phyloP scores from a whole-genome alignment of 2,888 invertebrate species.

The Cryptus armator region DNA sequence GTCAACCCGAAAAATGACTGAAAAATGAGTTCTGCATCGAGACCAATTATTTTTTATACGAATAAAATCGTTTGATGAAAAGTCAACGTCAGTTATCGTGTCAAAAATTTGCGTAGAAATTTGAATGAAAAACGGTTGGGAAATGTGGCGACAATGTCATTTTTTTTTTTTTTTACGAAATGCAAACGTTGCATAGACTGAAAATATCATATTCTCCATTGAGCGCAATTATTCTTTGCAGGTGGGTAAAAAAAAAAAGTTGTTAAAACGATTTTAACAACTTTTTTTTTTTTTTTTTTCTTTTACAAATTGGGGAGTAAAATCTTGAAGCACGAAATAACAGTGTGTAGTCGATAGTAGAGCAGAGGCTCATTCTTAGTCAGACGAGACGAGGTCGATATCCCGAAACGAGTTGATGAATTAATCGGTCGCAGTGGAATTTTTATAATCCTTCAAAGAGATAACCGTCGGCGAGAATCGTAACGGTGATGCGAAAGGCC shows the following conservation, averaged over 20 bases:
- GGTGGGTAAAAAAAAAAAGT: not conserved
- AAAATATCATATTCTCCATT: not conserved
- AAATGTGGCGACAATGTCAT: too few species aligned
- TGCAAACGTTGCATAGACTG: too few species aligned
- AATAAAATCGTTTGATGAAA: too few species aligned
- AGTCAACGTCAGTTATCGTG: too few species aligned
- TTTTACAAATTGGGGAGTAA: not conserved
- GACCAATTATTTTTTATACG: too few species aligned
- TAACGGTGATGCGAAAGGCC: not conserved
- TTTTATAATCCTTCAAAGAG: conserved; percentile 54
- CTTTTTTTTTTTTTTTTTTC: not conserved
- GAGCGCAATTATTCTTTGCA: not conserved
- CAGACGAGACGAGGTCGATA: conserved; percentile 53
- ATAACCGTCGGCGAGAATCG: conserved; percentile 13
- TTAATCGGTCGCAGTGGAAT: conserved; percentile 39
- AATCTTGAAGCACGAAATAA: not conserved
- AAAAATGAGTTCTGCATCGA: too few species aligned
- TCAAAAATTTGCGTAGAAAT: too few species aligned
- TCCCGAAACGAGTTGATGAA: conserved; percentile 33
- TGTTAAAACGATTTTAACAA: too few species aligned
- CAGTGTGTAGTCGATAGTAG: not conserved
- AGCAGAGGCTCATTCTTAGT: conserved; percentile 4
- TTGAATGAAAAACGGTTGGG: too few species aligned
- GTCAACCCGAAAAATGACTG: too few species aligned
- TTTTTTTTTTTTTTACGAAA: too few species aligned